Percentiles rank a stretch among this genome's conserved stretches.
phyloP scores from a whole-genome alignment of 2,797 vertebrate genomes.

The Todus mexicanus region DNA sequence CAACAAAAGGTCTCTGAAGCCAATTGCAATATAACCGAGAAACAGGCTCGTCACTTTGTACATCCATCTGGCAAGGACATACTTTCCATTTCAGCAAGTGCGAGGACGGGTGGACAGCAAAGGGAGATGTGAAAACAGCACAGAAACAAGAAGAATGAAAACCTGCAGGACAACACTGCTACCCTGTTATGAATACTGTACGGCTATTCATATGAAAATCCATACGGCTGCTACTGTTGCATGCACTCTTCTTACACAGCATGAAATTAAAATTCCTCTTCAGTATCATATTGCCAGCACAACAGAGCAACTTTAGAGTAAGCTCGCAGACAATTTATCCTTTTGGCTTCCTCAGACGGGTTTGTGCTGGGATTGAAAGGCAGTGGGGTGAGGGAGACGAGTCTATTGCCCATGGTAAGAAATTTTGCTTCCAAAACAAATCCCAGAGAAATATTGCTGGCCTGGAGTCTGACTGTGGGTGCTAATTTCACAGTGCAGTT shows the following conservation, averaged over 20 bases:
- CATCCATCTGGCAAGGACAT: constrained; percentile 55
- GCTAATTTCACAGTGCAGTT: constrained; percentile 47
- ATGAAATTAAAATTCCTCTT: constrained; percentile 73
- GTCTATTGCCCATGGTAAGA: constrained; percentile 54
- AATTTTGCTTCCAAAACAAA: constrained; percentile 58
- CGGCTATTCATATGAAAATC: constrained; percentile 64
- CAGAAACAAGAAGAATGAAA: constrained; percentile 45
- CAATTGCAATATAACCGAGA: neutral
- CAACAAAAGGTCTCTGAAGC: constrained; percentile 55
- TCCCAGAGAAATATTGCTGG: constrained; percentile 38
- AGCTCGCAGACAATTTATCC: constrained; percentile 60
- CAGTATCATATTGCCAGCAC: constrained; percentile 53
- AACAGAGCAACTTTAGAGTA: constrained; percentile 22
- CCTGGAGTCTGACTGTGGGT: constrained; percentile 29
- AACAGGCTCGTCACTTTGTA: constrained; percentile 11
- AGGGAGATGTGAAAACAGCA: constrained; percentile 8
- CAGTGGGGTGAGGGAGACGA: constrained; percentile 52
- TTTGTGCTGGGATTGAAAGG: constrained; percentile 51
- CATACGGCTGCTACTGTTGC: constrained; percentile 65
- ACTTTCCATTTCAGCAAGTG: constrained; percentile 52
- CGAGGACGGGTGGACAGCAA: constrained; percentile 20
- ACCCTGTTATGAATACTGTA: constrained; percentile 46
- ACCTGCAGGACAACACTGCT: constrained; percentile 53
- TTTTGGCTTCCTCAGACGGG: constrained; percentile 36
- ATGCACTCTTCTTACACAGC: constrained; percentile 57